These are phyloP conservation scores for Leucoptera coffeella DNA, from an alignment of 2,888 invertebrate species.

Conservation along the genomic window DNA sequence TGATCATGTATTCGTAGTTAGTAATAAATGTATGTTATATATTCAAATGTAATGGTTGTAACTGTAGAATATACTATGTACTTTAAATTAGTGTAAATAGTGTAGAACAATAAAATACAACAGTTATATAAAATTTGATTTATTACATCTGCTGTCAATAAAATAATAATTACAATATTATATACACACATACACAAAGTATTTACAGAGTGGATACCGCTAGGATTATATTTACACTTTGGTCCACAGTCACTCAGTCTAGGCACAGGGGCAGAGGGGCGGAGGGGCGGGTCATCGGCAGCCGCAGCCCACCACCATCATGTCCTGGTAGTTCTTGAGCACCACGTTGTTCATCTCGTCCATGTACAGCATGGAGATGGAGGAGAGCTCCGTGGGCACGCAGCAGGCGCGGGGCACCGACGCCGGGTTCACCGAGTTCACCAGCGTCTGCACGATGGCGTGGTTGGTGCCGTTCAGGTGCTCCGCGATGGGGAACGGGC, in stretches of 20 bases:
- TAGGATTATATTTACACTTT: slow-evolving; percentile 45
- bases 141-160: slow-evolving; percentile 47
- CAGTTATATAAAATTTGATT: slow-evolving; percentile 22
- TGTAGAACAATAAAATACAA: slow-evolving; percentile 8
- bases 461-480: slow-evolving; percentile 97
- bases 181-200: slow-evolving; percentile 42
- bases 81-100: too few relatives aligned
- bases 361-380: slow-evolving; percentile 94
- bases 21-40: too few relatives aligned
- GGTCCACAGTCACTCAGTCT: slow-evolving; percentile 46
- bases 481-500: slow-evolving; percentile 88
- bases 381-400: slow-evolving; percentile 89
- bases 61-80: too few relatives aligned
- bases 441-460: slow-evolving; percentile 95
- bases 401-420: slow-evolving; percentile 95
- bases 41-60: too few relatives aligned
- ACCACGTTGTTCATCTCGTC: slow-evolving; percentile 93
- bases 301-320: slow-evolving; percentile 97
- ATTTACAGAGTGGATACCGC: slow-evolving; percentile 46
- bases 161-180: slow-evolving; percentile 50
- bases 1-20: too few relatives aligned
- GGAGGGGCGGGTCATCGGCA: slow-evolving; percentile 72
- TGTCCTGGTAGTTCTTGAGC: slow-evolving; percentile 97
- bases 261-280: slow-evolving; percentile 13
- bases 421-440: slow-evolving; percentile 87